Conservation (phyloP, 2,888 invertebrate species). For the Drosophila peninsularis region DNA sequence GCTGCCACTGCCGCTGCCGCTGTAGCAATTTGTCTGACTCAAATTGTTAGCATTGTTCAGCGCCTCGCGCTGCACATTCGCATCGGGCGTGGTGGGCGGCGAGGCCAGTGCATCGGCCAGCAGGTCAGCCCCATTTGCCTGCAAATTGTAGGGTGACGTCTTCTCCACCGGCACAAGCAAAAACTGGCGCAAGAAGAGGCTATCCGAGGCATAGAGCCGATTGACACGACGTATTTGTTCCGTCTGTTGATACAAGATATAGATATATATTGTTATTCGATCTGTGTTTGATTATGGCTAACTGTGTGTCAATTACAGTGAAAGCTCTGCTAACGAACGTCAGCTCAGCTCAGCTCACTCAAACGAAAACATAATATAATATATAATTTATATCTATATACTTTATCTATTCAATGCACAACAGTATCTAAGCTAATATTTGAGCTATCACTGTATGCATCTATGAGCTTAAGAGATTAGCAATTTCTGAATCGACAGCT, state of each 20-base stretch:
- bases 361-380: not conserved
- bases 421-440: constrained; percentile 3
- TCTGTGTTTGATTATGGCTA: not conserved
- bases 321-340: not conserved
- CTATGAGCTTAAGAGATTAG: constrained; percentile 23
- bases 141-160: constrained; percentile 87
- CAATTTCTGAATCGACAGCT: constrained; percentile 18
- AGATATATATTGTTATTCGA: not conserved
- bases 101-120: constrained; percentile 59
- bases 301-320: not conserved
- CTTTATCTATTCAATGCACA: not conserved
- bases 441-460: not conserved
- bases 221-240: constrained; percentile 97
- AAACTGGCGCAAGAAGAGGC: constrained; percentile 95
- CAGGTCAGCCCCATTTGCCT: constrained; percentile 79
- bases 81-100: constrained; percentile 81
- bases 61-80: constrained; percentile 69
- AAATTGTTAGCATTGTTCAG: constrained; percentile 80
- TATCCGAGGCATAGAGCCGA: constrained; percentile 96
- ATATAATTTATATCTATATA: not conserved
- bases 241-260: constrained; percentile 87
- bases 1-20: constrained; percentile 35
- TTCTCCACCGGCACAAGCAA: constrained; percentile 93
- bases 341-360: not conserved
- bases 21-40: constrained; percentile 44